Base-by-base conservation (phyloP, 2,888 invertebrate genomes). In the Silvanus unidentatus region DNA sequence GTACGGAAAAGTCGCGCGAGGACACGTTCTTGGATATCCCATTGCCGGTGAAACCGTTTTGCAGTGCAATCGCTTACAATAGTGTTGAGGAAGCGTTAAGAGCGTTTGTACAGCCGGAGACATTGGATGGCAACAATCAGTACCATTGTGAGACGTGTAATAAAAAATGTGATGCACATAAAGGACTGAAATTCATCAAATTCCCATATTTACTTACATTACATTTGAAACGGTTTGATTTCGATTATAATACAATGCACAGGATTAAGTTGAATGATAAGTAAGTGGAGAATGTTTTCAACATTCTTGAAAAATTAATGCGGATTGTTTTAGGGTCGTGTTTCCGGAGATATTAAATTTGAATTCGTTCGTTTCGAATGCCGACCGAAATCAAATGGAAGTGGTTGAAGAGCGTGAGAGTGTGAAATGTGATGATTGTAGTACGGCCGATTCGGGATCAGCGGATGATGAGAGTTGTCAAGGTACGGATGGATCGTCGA, bases 161-260 rank as follows among this genome's bases (percentile, higher is more conserved):
- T 60, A 86, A 86, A 66, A 89, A 89, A 64, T 89, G 89, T 65
- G 84, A 92, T 68, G 92, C 92, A 11, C 88, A 92, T 65, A 93
- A 93, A 73, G 92, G 93, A 30, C 74, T 93, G 40, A 88, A 89
- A 67, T 91, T 93, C 66, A 81, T 82, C 13, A 82, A 84, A 53
- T 89, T 93, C 68, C 92, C 93, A 0, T 92, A 93, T 68, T 75
- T 94, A 48, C 73, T 93, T 38, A 90, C 90, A 0, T 73, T 94
- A 55, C 92, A 92, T 67, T 74, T 94, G 59, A 93, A 92, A 66
- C 77, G 93, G 48, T 93, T 93, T 66, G 92, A 91, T 73, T 93
- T 91, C 67, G 91, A 93, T 70, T 89, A 88, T 64, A 79, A 77
- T 55, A 87, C 87, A 4, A 81, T 88, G 76, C 86, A 88, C 65